A percentile compares a stretch with the other conserved stretches of the same genome.
Conservation (phyloP, 2,888 invertebrate species). For the Dryococelus australis region DNA sequence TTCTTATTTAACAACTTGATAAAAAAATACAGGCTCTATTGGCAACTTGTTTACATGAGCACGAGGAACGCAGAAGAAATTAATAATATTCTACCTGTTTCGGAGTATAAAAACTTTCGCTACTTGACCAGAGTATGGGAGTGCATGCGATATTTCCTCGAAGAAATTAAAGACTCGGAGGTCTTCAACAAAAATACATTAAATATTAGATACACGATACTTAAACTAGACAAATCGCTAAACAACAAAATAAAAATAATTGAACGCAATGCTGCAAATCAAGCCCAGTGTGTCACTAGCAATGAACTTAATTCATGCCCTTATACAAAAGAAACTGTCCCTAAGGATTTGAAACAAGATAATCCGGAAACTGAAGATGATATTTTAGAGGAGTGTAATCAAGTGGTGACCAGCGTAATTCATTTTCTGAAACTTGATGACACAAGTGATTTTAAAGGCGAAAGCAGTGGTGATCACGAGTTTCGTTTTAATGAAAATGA, state of each 20-base stretch:
- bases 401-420: background rate
- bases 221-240: background rate
- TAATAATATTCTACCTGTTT: background rate
- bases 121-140: background rate
- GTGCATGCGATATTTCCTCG: background rate
- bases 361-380: background rate
- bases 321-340: background rate
- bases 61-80: background rate
- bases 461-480: background rate
- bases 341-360: background rate
- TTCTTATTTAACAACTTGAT: constrained; percentile 2
- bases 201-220: background rate
- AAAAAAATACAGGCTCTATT: background rate
- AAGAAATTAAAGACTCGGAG: background rate
- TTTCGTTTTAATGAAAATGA: background rate
- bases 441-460: background rate
- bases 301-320: background rate
- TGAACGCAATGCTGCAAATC: background rate
- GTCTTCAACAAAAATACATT: background rate
- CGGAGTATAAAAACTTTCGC: background rate
- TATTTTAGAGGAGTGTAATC: background rate
- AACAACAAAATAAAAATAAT: background rate
- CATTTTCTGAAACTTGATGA: background rate
- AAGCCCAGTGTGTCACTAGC: background rate
- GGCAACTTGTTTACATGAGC: background rate